These are phyloP conservation scores for Stenoptilia bipunctidactyla DNA, from an alignment of 2,888 invertebrate genomes.

Conservation along the genomic window DNA sequence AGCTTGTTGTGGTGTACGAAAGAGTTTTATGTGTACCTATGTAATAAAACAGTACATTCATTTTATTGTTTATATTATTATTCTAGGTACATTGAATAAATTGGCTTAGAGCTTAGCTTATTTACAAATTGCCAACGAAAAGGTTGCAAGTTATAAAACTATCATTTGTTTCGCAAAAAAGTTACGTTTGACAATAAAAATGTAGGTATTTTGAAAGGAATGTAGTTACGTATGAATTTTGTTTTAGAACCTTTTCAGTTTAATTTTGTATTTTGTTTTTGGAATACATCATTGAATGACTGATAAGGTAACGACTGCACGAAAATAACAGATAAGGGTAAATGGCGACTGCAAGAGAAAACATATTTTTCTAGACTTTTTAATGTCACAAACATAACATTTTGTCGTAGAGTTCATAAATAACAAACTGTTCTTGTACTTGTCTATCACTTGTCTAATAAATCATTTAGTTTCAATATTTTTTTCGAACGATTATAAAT, in stretches of 20 bases:
- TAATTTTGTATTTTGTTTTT: conserved; percentile 11
- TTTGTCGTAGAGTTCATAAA: conserved; percentile 39
- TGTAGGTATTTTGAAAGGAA: too few relatives aligned
- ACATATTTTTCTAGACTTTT: conserved; percentile 70
- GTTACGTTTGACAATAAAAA: conserved; percentile 1
- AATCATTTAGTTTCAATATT: too few relatives aligned
- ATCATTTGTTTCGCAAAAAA: not conserved
- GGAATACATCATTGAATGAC: conserved; percentile 13
- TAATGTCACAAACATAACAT: conserved; percentile 45
- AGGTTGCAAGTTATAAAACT: not conserved
- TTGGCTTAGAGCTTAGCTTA: conserved; percentile 1
- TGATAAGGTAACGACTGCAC: conserved; percentile 62
- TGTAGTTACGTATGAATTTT: too few relatives aligned
- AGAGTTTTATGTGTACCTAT: conserved; percentile 31
- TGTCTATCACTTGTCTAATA: too few relatives aligned
- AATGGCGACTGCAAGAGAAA: conserved; percentile 48
- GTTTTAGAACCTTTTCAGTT: conserved; percentile 1
- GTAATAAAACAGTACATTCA: conserved; percentile 31
- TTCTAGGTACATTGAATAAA: conserved; percentile 22
- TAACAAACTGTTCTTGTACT: conserved; percentile 47
- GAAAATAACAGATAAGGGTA: conserved; percentile 52
- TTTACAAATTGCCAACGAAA: not conserved
- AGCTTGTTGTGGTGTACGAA: conserved; percentile 14
- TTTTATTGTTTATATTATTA: conserved; percentile 27
- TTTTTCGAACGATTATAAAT: too few relatives aligned